Base-by-base conservation (phyloP, 2,888 invertebrate genomes). In the Tachina lurida region DNA sequence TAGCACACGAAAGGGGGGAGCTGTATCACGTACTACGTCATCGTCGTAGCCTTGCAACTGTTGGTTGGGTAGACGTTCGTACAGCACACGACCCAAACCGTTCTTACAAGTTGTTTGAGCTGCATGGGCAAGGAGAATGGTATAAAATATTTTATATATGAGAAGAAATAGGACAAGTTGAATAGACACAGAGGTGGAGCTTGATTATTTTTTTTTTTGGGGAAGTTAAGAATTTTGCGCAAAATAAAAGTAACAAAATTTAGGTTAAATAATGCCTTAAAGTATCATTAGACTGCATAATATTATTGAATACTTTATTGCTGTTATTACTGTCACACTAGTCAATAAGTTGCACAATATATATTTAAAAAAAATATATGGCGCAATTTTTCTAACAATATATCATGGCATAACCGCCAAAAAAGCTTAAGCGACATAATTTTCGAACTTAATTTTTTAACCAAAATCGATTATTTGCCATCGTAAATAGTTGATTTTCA, bases 1-100 rank as follows among this genome's bases (percentile, higher is more conserved):
- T 89, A 98, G 93, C 10, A 97, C 97, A 86, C 96, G 95, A 90
- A 97, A 97, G 0, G 97, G 97, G 7, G 97, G 96, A 10, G 96
- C 96, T 12, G 96, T 95, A 88, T 97, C 97, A 87, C 96, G 94
- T 89, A 97, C 97, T 89, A 97, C 96, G 91, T 97, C 97, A 89
- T 97, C 97, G 89, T 97, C 97, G 90, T 97, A 97, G 86, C 97
- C 97, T 93, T 97, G 97, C 52, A 97, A 93, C 92, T 97, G 97
- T 90, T 97, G 97, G 92, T 97, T 97, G 54, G 97, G 97, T 89
- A 98, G 93, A 90, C 97, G 94, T 93, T 98, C 97, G 91, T 97
- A 98, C 93, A 97, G 96, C 49, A 97, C 95, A 91, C 97, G 94
- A 56, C 98, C 98, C 91, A 96, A 95, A 78, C 97, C 97, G 91